A percentile compares a stretch with the other conserved stretches of the same genome.
These are phyloP conservation scores for Coelopa pilipes DNA, from an alignment of 2,888 invertebrate species.

Conservation along the genomic window DNA sequence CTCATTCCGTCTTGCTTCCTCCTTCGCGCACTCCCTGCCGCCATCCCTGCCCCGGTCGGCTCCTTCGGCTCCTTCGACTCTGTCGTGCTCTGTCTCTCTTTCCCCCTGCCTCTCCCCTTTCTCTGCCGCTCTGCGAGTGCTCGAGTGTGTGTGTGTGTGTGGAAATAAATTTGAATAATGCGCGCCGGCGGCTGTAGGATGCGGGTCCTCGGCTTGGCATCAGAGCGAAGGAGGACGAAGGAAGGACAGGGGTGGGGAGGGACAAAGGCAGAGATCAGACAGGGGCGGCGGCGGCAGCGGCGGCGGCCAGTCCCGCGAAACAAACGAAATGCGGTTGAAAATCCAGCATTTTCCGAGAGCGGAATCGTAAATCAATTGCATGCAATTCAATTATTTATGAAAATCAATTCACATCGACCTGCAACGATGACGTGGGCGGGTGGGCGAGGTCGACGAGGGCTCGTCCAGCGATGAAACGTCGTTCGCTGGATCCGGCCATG, in stretches of 20 bases:
- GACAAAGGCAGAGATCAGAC: no score
- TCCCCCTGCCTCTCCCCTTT: not conserved
- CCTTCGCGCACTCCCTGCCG: not conserved
- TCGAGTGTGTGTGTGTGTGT: not conserved
- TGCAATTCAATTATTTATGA: slow-evolving; percentile 33
- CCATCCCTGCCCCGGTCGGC: not conserved
- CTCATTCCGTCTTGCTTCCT: not conserved
- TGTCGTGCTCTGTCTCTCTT: not conserved
- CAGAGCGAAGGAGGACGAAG: no score
- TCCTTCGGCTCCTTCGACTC: not conserved
- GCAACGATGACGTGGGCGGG: not conserved
- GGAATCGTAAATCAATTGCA: slow-evolving; percentile 30
- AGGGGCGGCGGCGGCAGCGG: no score
- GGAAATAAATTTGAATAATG: not conserved
- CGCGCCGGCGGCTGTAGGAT: not conserved
- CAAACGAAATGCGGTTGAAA: slow-evolving; percentile 24
- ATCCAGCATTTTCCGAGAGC: slow-evolving; percentile 16
- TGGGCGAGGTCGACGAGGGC: not conserved
- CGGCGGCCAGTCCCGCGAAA: not conserved
- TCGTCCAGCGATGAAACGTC: no score
- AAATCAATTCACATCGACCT: slow-evolving; percentile 20
- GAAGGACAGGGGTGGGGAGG: no score
- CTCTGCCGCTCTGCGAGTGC: not conserved
- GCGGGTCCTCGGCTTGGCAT: not conserved
- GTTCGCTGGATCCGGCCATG: no score